Evolutionary conservation across 2,888 invertebrate genomes (phyloP).

Genomic region (Junonia oenone): DNA sequence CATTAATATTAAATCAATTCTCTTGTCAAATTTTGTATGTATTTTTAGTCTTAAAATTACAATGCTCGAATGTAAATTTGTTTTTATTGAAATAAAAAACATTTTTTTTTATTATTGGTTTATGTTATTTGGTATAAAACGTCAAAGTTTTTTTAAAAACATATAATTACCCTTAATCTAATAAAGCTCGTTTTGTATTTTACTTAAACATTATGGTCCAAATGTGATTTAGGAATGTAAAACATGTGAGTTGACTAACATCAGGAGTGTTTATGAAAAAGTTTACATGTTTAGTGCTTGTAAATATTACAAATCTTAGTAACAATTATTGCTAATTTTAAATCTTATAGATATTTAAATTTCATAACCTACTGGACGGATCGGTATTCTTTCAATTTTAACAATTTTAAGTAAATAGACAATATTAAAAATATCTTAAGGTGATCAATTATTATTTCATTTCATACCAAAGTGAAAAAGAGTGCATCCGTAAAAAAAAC

Average conservation of each 20-base stretch:
- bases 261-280: slow-evolving; percentile 1
- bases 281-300: not conserved
- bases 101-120: slow-evolving; percentile 36
- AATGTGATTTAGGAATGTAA: slow-evolving; percentile 3
- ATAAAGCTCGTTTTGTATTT: slow-evolving; percentile 60
- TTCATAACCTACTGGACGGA: slow-evolving; percentile 21
- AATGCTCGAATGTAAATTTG: slow-evolving; percentile 48
- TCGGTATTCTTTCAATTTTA: slow-evolving; percentile 3
- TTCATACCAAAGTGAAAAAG: no score
- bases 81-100: slow-evolving; percentile 27
- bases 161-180: slow-evolving; percentile 44
- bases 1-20: not conserved
- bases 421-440: no score
- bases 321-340: not conserved
- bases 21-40: slow-evolving; percentile 7
- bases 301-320: not conserved
- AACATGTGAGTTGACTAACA: slow-evolving; percentile 13
- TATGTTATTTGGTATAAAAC: slow-evolving; percentile 74
- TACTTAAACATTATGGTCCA: slow-evolving; percentile 29
- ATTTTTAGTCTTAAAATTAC: slow-evolving; percentile 32
- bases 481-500: no score
- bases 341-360: not conserved
- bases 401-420: not conserved
- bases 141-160: slow-evolving; percentile 46
- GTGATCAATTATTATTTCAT: no score